Evolutionary conservation across 2,888 invertebrate genomes (phyloP), one percentile per base, ranked within the genome.

Genomic region (Epinotia bilunana): DNA sequence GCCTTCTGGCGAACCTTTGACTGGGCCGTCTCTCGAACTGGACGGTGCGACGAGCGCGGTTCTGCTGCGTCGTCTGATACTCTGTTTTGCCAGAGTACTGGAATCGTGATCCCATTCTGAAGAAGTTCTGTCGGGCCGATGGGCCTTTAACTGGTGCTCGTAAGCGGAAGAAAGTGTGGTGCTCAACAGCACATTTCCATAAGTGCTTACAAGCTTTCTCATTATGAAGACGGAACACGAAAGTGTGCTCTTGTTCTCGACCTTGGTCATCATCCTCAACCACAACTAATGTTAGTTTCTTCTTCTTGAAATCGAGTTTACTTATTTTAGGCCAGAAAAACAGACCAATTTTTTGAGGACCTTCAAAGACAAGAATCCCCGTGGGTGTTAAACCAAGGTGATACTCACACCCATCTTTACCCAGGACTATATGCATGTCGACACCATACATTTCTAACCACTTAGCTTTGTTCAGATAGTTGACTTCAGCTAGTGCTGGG

Each of bases 301-400:
- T 99, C 91, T 98, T 99, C 89, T 99, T 99, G 87, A 99, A 99
- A 91, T 99, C 99, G 72, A 99, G 93, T 88, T 98, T 98, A 78
- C 98, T 98, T 83, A 99, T 99, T 95, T 99, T 99, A 2, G 99
- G 99, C 99, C 99, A 99, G 89, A 99, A 99, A 91, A 99, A 99
- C 20, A 99, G 94, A 0, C 99, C 99, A 83, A 99, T 99, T 94
- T 99, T 99, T 87, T 98, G 98, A 72, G 96, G 95, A 33, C 98
- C 98, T 91, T 99, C 99, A 91, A 99, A 99, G 9, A 99, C 99
- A 72, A 99, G 95, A 85, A 99, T 98, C 0, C 99, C 99, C 13
- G 99, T 99, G 58, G 99, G 99, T 13, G 99, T 99, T 75, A 99
- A 94, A 1, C 99, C 99, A 73, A 99, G 94, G 80, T 97, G 97